These are phyloP conservation scores for Cherax quadricarinatus DNA, from an alignment of 1,140 invertebrate species.

Conservation along the genomic window DNA sequence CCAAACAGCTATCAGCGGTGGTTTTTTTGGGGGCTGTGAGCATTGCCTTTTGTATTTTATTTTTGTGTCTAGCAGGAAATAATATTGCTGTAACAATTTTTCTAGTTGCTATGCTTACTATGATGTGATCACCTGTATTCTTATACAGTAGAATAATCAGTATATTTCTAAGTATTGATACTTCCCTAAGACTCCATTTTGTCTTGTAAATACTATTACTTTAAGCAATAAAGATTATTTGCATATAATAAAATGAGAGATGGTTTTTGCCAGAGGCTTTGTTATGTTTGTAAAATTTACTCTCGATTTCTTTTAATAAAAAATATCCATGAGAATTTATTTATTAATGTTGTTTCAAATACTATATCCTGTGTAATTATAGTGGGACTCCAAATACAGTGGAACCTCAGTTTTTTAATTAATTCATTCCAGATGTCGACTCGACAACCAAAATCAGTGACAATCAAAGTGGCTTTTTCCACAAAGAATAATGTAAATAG, in stretches of 20 bases:
- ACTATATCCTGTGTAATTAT: too few species aligned
- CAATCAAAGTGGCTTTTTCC: too few species aligned
- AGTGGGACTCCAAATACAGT: too few species aligned
- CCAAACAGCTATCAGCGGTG: background rate
- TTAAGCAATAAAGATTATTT: slow-evolving; percentile 6
- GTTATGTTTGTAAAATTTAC: background rate
- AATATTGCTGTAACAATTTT: background rate
- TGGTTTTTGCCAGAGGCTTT: background rate
- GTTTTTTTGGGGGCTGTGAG: background rate
- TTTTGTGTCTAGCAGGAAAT: background rate
- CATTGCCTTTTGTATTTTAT: background rate
- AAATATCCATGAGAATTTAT: background rate
- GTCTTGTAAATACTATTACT: slow-evolving; percentile 12
- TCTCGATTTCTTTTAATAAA: slow-evolving; percentile 1
- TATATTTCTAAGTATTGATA: slow-evolving; percentile 19
- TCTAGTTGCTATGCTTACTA: background rate
- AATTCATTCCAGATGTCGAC: too few species aligned
- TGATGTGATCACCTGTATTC: slow-evolving; percentile 6
- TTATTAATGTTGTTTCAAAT: background rate
- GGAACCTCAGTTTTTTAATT: too few species aligned
- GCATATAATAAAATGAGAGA: background rate
- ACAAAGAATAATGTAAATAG: too few species aligned
- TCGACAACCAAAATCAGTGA: too few species aligned
- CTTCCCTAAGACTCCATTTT: background rate
- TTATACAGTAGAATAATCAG: slow-evolving; percentile 6